Evolutionary conservation across 37 sponge, comb jelly and placozoan species (phyloP).

Genomic region (Axinella damicornis): DNA sequence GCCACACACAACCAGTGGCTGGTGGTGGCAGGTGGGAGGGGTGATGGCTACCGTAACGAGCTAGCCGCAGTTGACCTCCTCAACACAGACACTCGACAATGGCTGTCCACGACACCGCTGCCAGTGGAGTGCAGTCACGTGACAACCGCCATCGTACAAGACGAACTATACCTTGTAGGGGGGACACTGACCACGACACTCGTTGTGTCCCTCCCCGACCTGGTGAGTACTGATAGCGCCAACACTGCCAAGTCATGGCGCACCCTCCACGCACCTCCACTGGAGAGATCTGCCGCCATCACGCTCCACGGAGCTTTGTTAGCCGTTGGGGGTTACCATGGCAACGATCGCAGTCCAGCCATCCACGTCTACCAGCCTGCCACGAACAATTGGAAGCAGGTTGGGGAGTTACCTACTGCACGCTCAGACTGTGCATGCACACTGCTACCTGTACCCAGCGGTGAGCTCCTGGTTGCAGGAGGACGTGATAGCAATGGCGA

Average conservation of each 20-base stretch:
- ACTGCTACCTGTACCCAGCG: neutral
- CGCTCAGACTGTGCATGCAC: neutral
- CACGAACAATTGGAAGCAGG: neutral
- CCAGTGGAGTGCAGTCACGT: too few species aligned
- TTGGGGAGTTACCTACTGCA: slow-evolving; percentile 20
- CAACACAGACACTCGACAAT: too few species aligned
- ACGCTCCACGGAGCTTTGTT: neutral
- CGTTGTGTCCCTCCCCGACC: too few species aligned
- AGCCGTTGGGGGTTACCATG: slow-evolving; percentile 6
- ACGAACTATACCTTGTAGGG: too few species aligned
- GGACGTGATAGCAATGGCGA: too few species aligned
- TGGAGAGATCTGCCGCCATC: slow-evolving; percentile 5
- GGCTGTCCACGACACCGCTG: too few species aligned
- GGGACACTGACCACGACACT: too few species aligned
- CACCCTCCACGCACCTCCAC: neutral
- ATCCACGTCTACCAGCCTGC: slow-evolving; percentile 16
- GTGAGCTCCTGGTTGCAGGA: slow-evolving; percentile 14
- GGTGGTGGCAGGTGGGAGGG: too few species aligned
- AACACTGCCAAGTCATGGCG: neutral
- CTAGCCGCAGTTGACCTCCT: too few species aligned
- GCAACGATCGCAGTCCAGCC: neutral
- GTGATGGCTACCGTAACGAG: too few species aligned
- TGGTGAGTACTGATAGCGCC: neutral
- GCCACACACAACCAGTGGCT: too few species aligned
- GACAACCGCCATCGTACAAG: too few species aligned